phyloP scores from a whole-genome alignment of 2,113 vertebrate species.

The Nothoprocta perdicaria region DNA sequence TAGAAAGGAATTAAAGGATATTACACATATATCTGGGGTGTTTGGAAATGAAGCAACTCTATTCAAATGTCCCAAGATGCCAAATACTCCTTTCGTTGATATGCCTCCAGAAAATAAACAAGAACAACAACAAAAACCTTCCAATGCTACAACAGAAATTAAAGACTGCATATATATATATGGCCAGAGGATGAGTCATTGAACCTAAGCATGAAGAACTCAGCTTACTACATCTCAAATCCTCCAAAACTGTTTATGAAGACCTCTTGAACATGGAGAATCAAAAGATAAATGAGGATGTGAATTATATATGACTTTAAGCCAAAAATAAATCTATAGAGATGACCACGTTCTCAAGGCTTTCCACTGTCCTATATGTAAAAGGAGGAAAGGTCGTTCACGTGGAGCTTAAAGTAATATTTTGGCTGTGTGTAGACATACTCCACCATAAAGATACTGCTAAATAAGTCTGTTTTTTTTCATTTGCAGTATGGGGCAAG shows the following conservation, averaged over 20 bases:
- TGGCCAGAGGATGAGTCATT: not conserved
- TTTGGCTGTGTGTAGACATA: not conserved
- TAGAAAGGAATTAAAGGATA: constrained; percentile 14
- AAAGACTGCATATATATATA: not conserved
- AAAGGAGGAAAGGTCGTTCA: not conserved
- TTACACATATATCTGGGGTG: not conserved
- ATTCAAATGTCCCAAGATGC: not conserved
- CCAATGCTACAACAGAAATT: not conserved
- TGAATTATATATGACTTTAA: not conserved
- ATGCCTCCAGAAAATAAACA: not conserved
- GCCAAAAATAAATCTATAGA: not conserved
- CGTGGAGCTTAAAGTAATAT: not conserved
- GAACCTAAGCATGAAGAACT: not conserved
- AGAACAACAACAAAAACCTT: no score
- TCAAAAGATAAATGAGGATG: not conserved
- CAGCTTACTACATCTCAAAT: not conserved
- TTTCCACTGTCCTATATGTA: not conserved
- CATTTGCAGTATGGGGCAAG: not conserved
- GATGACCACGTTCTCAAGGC: not conserved
- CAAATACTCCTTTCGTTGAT: not conserved
- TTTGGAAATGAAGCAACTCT: not conserved
- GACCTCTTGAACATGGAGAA: not conserved
- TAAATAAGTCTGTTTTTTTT: not conserved
- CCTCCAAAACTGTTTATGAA: not conserved
- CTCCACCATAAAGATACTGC: rapidly evolving